Percentiles rank a stretch among this genome's conserved stretches.
Conservation (phyloP, 2,113 vertebrate species). For the Ptilonorhynchus violaceus region DNA sequence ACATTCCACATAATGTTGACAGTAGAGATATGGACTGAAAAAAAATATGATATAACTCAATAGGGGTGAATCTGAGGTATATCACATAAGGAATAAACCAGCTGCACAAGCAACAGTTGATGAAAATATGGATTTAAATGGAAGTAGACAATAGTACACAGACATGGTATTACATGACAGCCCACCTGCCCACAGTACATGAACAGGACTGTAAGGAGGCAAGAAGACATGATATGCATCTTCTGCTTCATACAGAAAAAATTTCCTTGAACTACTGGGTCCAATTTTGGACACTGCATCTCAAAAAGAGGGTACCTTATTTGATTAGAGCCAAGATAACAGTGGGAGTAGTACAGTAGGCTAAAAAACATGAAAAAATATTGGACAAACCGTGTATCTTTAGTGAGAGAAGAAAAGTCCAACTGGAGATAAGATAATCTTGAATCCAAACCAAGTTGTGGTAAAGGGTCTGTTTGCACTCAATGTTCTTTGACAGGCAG, state of each 20-base stretch:
- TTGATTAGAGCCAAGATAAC: neutral
- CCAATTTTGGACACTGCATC: neutral
- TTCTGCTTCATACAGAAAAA: neutral
- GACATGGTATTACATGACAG: neutral
- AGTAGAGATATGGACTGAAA: neutral
- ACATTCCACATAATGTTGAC: neutral
- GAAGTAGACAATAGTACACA: neutral
- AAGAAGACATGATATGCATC: neutral
- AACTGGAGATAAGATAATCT: neutral
- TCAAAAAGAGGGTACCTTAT: neutral
- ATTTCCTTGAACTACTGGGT: neutral
- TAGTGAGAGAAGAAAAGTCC: neutral
- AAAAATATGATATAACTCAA: neutral
- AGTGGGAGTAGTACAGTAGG: neutral
- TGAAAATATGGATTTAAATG: neutral
- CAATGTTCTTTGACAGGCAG: neutral
- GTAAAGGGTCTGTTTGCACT: neutral
- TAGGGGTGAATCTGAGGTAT: neutral
- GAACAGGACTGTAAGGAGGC: neutral
- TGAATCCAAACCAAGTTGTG: neutral
- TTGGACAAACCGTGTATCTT: neutral
- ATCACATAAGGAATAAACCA: neutral
- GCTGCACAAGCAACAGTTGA: neutral
- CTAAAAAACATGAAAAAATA: neutral
- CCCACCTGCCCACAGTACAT: too few species aligned